Evolutionary conservation across 2,113 vertebrate species (phyloP), one percentile per base, ranked within the genome.

Genomic region (Kryptolebias marmoratus): DNA sequence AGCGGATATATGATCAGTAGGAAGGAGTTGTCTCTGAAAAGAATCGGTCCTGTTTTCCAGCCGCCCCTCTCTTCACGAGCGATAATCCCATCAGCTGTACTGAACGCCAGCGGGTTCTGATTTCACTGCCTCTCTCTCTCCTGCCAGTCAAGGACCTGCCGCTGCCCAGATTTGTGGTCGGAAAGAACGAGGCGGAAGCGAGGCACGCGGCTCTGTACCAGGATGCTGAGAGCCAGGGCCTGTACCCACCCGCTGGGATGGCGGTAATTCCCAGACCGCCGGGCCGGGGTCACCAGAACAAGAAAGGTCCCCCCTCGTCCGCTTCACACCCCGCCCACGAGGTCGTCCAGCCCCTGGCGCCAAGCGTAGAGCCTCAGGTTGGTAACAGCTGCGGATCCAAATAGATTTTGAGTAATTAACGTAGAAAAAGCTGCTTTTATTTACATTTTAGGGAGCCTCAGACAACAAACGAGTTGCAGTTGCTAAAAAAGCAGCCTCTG

Each of bases 221-320:
- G 68, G 97, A 99, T 88, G 86, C 96, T 31, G 98, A 99, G 89
- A 95, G 94, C 79, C 89, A 96, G 79, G 94, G 96, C n/a, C 90
- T 96, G 22, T 98, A 97, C 83, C 94, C 96, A 28, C 91, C 94
- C 72, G 92, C 96, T 31, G 95, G 95, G 52, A 93, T 94, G 32
- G 95, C 95, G 49, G 95, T 97, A 53, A 97, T 99, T 77, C 98
- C 98, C 75, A 94, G 97, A 71, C 98, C 97, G 4, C 96, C 98
- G 22, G 96, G 94, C 75, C 91, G 98, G 76, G 94, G 92, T 56
- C 94, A 94, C 72, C 96, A 96, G 81, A 93, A 93, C 82, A 99
- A 99, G 93, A 99, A 99, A 67, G 87, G 56, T 3, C 87, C 90
- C n/a, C 76, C 87, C 1, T 12, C 89, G 2, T 71, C 90, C 56